Evolutionary conservation across 2,888 invertebrate species (phyloP).

Genomic region (Caenorhabditis zanzibari): DNA sequence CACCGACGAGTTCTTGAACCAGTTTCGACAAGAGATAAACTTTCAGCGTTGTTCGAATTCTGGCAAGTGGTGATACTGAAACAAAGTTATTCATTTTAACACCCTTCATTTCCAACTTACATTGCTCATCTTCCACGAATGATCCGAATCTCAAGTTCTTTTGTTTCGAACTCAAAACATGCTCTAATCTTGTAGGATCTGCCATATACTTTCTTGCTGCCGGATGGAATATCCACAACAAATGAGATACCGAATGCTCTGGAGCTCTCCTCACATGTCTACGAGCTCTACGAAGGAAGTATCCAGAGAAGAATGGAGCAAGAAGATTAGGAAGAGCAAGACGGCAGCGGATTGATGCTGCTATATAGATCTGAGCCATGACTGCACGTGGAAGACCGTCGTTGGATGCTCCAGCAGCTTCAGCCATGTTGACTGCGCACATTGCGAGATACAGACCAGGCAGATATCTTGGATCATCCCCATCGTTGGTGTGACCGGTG

Average conservation of each 20-base stretch:
- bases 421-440: constrained; percentile 82
- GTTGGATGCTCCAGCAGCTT: constrained; percentile 77
- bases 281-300: constrained; percentile 79
- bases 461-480: constrained; percentile 48
- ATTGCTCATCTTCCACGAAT: constrained; percentile 60
- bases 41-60: constrained; percentile 78
- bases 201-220: constrained; percentile 74
- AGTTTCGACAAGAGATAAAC: constrained; percentile 76
- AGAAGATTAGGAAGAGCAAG: constrained; percentile 76
- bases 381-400: constrained; percentile 72
- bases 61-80: constrained; percentile 77
- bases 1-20: constrained; percentile 73
- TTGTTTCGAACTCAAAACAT: constrained; percentile 51
- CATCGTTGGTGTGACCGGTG: constrained; percentile 56
- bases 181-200: constrained; percentile 58
- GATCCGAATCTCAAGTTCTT: constrained; percentile 40
- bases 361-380: constrained; percentile 73
- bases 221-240: constrained; percentile 81
- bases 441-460: constrained; percentile 80
- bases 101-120: constrained; percentile 12
- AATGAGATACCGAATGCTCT: constrained; percentile 67
- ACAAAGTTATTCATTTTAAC: neutral
- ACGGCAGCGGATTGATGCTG: constrained; percentile 71
- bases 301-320: constrained; percentile 74
- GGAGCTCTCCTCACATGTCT: constrained; percentile 77